Evolutionary conservation across 1,140 invertebrate species (phyloP).

Genomic region (Sitobion miscanthi): DNA sequence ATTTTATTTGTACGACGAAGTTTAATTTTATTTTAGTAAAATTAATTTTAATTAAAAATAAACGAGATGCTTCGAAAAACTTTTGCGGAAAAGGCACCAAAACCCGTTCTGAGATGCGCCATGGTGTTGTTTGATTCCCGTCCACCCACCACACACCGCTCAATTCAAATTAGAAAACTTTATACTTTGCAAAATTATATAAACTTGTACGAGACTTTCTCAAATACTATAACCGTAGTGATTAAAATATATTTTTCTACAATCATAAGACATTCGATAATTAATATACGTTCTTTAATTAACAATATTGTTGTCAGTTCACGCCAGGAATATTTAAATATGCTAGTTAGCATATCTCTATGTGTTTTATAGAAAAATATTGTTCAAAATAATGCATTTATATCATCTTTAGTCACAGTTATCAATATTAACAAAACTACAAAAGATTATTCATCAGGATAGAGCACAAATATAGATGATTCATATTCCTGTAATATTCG

Average conservation of each 20-base stretch:
- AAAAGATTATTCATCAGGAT: no score
- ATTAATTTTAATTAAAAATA: conserved; percentile 20
- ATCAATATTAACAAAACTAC: neutral
- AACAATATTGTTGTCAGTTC: neutral
- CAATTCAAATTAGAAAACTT: conserved; percentile 17
- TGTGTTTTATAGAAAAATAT: neutral
- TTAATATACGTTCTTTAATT: neutral
- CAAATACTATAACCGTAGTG: neutral
- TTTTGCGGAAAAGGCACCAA: neutral
- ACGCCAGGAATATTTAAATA: neutral
- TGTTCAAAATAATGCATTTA: neutral
- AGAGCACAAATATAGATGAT: no score
- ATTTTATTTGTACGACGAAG: neutral
- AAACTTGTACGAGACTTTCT: neutral
- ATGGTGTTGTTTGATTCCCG: neutral
- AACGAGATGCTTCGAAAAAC: neutral
- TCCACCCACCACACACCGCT: neutral
- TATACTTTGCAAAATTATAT: neutral
- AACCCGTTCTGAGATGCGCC: neutral
- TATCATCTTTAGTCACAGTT: neutral
- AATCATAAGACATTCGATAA: neutral
- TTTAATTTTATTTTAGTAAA: neutral
- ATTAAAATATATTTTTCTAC: neutral
- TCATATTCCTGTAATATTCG: neutral
- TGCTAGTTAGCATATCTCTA: neutral